Base-by-base conservation (phyloP, 2,113 vertebrate genomes). In the Peromyscus maniculatus region DNA sequence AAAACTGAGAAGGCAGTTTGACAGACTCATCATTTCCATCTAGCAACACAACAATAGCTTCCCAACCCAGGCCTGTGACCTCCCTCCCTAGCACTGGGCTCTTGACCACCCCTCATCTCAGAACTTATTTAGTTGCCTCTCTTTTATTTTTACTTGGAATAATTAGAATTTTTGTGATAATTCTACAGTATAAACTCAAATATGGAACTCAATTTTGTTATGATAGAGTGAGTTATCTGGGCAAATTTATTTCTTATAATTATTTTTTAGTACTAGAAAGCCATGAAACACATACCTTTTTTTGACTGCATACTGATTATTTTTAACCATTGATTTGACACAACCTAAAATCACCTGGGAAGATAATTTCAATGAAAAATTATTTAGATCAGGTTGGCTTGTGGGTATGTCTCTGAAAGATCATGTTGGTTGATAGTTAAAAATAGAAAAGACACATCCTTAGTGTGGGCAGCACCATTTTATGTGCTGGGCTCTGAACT, bases 161-260 rank as follows among this genome's bases (percentile, higher is more conserved):
- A 91, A 90, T 49, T 49, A 91, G 89, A 86, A 24, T 79, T 13
- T 80, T 62, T 67, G n/a, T 83, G 31, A n/a, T 62, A 21, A 92
- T 66, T 89, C n/a, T 86, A 49, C 36, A 39, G 71, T 82, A 22
- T 94, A 91, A 64, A 71, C n/a, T 91, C 80, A 86, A 55, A 87
- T 83, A n/a, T 16, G 17, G 46, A 86, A 87, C 75, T 91, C 52
- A 49, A 5, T 28, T 78, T 4, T 24, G 33, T 87, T 36, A 72
- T 72, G n/a, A 24, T 66, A 83, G 66, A 87, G 24, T 57, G 10
- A n/a, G 21, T 2, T 10, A 91, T 39, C n/a, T 66, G 49, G 11
- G 6, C 6, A 80, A n/a, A 87, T 66, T 84, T 66, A 52, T 52
- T 84, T 91, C 74, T 24, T 49, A 49, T 75, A 55, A 57, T 7